Evolutionary conservation across 92 coral and sea anemone genomes (phyloP).

Genomic region (Porites cylindrica): DNA sequence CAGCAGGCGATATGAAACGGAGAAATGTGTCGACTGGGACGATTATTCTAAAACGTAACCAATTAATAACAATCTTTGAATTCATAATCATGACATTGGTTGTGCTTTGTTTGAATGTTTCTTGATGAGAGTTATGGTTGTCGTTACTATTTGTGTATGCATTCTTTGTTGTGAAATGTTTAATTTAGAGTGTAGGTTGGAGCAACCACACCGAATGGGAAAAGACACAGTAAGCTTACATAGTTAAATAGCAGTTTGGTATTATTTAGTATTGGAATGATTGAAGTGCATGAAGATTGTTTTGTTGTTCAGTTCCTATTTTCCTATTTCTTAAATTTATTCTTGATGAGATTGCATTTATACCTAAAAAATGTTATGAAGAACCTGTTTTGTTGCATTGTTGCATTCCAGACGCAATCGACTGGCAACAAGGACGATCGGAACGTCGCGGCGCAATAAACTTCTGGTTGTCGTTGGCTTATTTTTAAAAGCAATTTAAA

Average conservation of each 20-base stretch:
- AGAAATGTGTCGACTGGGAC: no score
- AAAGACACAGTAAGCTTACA: not conserved
- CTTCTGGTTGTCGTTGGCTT: no score
- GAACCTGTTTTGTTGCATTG: no score
- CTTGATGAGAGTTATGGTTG: not conserved
- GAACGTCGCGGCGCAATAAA: no score
- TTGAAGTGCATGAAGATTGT: not conserved
- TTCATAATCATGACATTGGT: not conserved
- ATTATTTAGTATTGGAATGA: not conserved
- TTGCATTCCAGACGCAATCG: no score
- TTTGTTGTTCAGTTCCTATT: not conserved
- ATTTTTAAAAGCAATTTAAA: no score
- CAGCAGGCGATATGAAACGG: no score
- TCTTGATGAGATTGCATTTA: not conserved
- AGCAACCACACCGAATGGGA: not conserved
- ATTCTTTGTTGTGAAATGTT: not conserved
- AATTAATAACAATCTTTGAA: no score
- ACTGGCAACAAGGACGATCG: no score
- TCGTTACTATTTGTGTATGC: not conserved
- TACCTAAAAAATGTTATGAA: no score
- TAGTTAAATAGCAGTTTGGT: not conserved
- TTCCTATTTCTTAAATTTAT: not conserved
- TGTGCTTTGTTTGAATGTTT: not conserved
- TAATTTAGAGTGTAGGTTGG: not conserved
- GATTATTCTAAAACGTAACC: no score